phyloP scores from a whole-genome alignment of 2,113 vertebrate genomes.

The Microcebus jonahi region DNA sequence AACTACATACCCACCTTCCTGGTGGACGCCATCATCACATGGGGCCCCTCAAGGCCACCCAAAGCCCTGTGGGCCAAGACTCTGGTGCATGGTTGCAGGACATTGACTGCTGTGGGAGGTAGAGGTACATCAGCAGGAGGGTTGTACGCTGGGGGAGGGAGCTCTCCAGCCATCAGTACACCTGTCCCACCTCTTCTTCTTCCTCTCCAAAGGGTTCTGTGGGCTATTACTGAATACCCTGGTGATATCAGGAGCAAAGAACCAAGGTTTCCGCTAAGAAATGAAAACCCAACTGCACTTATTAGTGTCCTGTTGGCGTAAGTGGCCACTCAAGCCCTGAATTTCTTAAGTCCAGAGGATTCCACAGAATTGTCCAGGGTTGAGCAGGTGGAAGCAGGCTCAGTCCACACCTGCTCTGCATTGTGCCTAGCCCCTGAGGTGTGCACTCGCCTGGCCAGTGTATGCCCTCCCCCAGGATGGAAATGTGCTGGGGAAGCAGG shows the following conservation, averaged over 20 bases:
- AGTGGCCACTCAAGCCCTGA: background rate
- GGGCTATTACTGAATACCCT: background rate
- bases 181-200: background rate
- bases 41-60: rapidly evolving
- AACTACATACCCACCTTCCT: slow-evolving; percentile 82
- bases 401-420: background rate
- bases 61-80: background rate
- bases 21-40: rapidly evolving
- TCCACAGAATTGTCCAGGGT: background rate
- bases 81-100: rapidly evolving
- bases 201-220: too few relatives aligned
- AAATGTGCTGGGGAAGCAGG: background rate
- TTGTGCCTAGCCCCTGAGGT: background rate
- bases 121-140: rapidly evolving
- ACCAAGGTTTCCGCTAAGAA: background rate
- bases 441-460: background rate
- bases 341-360: too few relatives aligned
- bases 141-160: too few relatives aligned
- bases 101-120: rapidly evolving
- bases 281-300: rapidly evolving
- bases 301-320: background rate
- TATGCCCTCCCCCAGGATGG: background rate
- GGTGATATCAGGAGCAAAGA: background rate
- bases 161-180: rapidly evolving
- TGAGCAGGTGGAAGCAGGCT: background rate